Conservation (phyloP, 1,140 invertebrate species). For the Drosophila murphyi region DNA sequence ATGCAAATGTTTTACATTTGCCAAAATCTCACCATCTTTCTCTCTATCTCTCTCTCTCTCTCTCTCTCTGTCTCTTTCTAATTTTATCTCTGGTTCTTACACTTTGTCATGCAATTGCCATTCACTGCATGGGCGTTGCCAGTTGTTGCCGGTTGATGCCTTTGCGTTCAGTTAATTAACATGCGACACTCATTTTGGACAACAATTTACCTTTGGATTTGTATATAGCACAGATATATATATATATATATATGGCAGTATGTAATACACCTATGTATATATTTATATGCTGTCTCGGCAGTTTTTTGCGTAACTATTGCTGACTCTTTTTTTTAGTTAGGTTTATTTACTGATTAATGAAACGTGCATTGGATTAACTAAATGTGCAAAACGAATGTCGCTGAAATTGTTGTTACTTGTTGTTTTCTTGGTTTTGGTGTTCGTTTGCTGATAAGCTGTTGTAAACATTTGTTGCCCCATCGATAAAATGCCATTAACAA, state of each 20-base stretch:
- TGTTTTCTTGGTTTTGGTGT: too few relatives aligned
- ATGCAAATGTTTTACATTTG: conserved; percentile 72
- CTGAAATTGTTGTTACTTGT: background rate
- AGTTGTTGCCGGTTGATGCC: background rate
- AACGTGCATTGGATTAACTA: conserved; percentile 40
- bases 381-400: conserved; percentile 6
- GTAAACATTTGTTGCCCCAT: background rate
- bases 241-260: background rate
- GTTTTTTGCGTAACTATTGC: conserved; percentile 19
- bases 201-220: conserved; percentile 58
- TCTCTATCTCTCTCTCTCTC: conserved; percentile 1
- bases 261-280: conserved; percentile 1
- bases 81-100: background rate
- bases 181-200: conserved; percentile 58
- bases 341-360: conserved; percentile 25
- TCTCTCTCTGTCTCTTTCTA: background rate
- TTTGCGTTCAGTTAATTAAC: conserved; percentile 46
- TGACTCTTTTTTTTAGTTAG: conserved; percentile 1
- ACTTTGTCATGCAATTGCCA: background rate
- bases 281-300: background rate
- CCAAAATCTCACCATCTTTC: conserved; percentile 35
- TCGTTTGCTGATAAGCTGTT: background rate
- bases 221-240: conserved; percentile 5
- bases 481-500: background rate
- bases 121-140: conserved; percentile 39